Conservation (phyloP, 2,113 vertebrate species). For the Trichomycterus rosablanca region DNA sequence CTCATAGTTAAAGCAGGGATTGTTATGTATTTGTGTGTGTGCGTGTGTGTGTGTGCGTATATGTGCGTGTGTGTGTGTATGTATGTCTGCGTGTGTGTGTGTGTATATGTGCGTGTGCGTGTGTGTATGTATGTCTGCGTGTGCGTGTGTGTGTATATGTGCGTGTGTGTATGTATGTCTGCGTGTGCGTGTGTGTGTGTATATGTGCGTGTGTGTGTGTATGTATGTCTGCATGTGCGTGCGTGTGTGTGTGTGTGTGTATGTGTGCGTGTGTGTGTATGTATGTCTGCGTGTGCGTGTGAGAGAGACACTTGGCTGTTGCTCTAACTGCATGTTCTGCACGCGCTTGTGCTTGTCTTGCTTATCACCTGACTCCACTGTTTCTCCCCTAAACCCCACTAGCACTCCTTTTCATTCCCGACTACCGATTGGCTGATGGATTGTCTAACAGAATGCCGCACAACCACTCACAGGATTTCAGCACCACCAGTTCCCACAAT, state of each 20-base stretch:
- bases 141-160: too few species aligned
- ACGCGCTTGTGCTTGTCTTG: conserved; percentile 88
- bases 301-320: conserved; percentile 50
- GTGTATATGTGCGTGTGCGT: too few species aligned
- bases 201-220: background rate
- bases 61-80: too few species aligned
- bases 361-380: conserved; percentile 87
- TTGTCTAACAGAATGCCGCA: conserved; percentile 99
- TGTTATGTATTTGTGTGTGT: too few species aligned
- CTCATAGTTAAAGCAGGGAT: too few species aligned
- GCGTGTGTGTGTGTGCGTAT: background rate
- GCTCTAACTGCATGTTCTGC: conserved; percentile 91
- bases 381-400: conserved; percentile 97
- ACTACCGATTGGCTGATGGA: conserved; percentile 99
- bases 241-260: background rate
- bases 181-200: background rate
- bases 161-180: too few species aligned
- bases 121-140: too few species aligned
- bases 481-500: conserved; percentile 99
- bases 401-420: conserved; percentile 99
- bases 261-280: conserved; percentile 5
- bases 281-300: conserved; percentile 3
- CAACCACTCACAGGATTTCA: conserved; percentile 99
- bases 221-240: conserved; percentile 15
- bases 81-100: too few species aligned